Evolutionary conservation across 37 sponge, comb jelly and placozoan genomes (phyloP).

Genomic region (Petrosia ficiformis): DNA sequence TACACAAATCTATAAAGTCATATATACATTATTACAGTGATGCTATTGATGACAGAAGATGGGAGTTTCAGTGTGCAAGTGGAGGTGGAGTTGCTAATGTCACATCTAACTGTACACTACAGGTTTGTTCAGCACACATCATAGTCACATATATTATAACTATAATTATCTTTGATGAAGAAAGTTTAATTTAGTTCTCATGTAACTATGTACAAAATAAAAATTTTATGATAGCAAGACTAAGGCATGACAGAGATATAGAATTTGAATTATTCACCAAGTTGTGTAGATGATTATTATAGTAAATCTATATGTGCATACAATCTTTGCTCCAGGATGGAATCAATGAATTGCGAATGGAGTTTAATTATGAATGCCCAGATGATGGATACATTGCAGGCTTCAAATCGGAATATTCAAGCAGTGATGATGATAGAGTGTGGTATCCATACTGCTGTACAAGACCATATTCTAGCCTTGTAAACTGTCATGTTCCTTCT

Average conservation of each 20-base stretch:
- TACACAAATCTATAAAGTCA: too few relatives aligned
- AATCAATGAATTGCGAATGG: constrained; percentile 19
- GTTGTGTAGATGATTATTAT: too few relatives aligned
- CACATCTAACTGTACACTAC: constrained; percentile 43
- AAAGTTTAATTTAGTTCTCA: too few relatives aligned
- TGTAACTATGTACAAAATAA: too few relatives aligned
- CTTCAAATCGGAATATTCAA: constrained; percentile 32
- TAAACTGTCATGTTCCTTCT: constrained; percentile 47
- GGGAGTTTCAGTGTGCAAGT: constrained; percentile 57
- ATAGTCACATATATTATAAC: too few relatives aligned
- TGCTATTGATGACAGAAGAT: constrained; percentile 31
- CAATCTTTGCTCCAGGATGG: constrained; percentile 19
- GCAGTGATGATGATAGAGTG: constrained; percentile 34
- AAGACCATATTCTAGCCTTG: constrained; percentile 45
- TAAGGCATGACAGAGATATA: too few relatives aligned
- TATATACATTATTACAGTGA: background rate
- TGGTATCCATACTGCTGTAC: constrained; percentile 78
- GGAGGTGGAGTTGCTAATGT: constrained; percentile 55
- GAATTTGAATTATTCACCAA: background rate
- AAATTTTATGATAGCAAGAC: too few relatives aligned
- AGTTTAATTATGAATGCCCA: constrained; percentile 54
- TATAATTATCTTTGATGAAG: too few relatives aligned
- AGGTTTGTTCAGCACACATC: too few relatives aligned
- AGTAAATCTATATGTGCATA: too few relatives aligned
- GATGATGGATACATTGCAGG: constrained; percentile 60